phyloP scores from a whole-genome alignment of 1,140 invertebrate species.

The Cryptotermes secundus region DNA sequence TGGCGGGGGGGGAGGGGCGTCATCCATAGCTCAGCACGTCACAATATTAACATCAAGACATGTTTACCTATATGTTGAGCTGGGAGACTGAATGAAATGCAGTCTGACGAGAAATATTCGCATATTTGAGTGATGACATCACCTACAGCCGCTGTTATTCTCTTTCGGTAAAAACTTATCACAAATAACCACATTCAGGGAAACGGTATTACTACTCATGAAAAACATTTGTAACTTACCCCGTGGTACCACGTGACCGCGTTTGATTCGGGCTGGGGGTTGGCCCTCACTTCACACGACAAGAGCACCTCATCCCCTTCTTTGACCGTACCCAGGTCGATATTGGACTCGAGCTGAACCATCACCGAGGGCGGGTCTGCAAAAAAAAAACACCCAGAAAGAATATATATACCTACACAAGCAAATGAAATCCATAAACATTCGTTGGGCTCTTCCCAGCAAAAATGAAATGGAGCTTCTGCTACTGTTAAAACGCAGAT shows the following conservation, averaged over 20 bases:
- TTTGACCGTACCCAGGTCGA: conserved; percentile 44
- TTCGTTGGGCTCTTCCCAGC: not conserved
- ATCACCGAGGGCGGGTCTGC: conserved; percentile 27
- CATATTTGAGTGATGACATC: too few species aligned
- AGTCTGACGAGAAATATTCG: too few species aligned
- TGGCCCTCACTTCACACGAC: conserved; percentile 56
- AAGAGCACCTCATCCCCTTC: conserved; percentile 61
- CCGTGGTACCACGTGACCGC: conserved; percentile 57
- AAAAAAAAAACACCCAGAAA: not conserved
- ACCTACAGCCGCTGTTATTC: too few species aligned
- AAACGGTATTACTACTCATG: too few species aligned
- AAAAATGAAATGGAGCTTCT: not conserved
- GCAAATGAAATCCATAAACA: conserved; percentile 20
- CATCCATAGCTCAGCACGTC: too few species aligned
- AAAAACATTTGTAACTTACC: conserved; percentile 49
- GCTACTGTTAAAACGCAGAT: not conserved
- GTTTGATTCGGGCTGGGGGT: conserved; percentile 51
- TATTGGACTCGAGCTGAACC: conserved; percentile 26
- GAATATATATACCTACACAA: not conserved
- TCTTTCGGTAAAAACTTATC: too few species aligned
- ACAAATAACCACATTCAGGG: too few species aligned
- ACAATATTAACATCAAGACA: too few species aligned
- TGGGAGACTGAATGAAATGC: too few species aligned
- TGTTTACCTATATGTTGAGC: too few species aligned
- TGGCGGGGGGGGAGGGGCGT: too few species aligned